These are phyloP conservation scores for Bombus fervidus DNA, from an alignment of 1,140 invertebrate species.

Conservation along the genomic window DNA sequence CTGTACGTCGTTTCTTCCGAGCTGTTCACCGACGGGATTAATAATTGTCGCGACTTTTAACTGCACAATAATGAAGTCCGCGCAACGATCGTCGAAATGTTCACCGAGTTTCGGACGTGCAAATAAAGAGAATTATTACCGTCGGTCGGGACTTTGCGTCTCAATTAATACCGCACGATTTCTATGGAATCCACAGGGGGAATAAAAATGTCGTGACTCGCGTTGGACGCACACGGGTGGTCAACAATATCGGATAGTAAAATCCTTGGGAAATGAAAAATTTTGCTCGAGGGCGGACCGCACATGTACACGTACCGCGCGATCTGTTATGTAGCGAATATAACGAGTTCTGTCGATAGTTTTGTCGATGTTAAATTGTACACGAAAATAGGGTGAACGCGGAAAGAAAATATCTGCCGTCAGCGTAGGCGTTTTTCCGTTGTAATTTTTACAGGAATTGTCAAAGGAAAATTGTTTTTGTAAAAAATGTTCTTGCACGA, in stretches of 20 bases:
- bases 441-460: not conserved
- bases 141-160: not conserved
- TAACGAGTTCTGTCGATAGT: conserved; percentile 11
- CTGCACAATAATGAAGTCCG: not conserved
- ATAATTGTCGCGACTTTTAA: not conserved
- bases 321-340: not conserved
- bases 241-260: conserved; percentile 5
- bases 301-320: not conserved
- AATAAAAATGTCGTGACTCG: not conserved
- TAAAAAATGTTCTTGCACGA: not conserved
- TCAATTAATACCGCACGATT: conserved; percentile 3
- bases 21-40: not conserved
- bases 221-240: no score
- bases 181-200: not conserved
- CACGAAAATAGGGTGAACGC: not conserved
- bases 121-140: not conserved
- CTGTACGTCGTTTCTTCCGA: not conserved
- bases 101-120: not conserved
- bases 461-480: conserved; percentile 1
- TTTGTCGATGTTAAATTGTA: conserved; percentile 10
- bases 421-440: not conserved
- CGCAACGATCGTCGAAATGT: not conserved
- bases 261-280: conserved; percentile 28
- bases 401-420: conserved; percentile 5
- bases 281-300: not conserved